Evolutionary conservation across 2,113 vertebrate species (phyloP), one percentile per base, ranked within the genome.

Genomic region (Romanogobio albipinnatus): DNA sequence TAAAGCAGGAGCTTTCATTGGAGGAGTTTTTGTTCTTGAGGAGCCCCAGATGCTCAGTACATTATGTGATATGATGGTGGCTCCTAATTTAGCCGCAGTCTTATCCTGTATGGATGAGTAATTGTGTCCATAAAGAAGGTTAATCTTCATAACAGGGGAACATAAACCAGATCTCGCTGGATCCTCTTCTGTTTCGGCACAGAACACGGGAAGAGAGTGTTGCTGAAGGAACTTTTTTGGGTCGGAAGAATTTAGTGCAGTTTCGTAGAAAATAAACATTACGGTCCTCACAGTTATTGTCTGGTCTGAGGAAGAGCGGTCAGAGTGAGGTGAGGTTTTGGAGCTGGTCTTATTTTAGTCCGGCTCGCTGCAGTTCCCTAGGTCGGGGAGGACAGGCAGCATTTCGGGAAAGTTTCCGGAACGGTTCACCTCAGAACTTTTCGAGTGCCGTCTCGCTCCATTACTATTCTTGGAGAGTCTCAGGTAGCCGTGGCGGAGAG

Each of bases 71-170:
- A 66, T 71, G 64, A 70, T 59, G 84, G 76, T 79, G 64, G 76
- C 39, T 78, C 77, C 84, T 85, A 85, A 85, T 80, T 85, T 85
- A 80, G 84, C 62, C 24, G 51, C 84, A 45, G 62, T 70, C 84
- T 70, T 85, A 78, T 85, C 84, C 84, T 80, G 84, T 68, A 58
- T 53, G 77, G 62, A 85, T 85, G 84, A 85, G 77, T 85, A 80
- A 85, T 85, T 73, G 84, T 78, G 62, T 79, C 84, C 84, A 85
- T 85, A 85, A 85, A 85, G 77, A 79, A 85, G 53, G 84, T 85
- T 85, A 78, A 85, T 85, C 84, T 85, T 85, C 84, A 73, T 59
- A 71, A 79, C 76, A 85, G 76, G 49, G 62, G 39, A 70, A 71
- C 49, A 68, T 61, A 47, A 73, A 77, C 77, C 70, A 66, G 64